Percentiles rank a stretch among this genome's conserved stretches.
phyloP scores from a whole-genome alignment of 2,888 invertebrate species.

The Ptilodon capucinus region DNA sequence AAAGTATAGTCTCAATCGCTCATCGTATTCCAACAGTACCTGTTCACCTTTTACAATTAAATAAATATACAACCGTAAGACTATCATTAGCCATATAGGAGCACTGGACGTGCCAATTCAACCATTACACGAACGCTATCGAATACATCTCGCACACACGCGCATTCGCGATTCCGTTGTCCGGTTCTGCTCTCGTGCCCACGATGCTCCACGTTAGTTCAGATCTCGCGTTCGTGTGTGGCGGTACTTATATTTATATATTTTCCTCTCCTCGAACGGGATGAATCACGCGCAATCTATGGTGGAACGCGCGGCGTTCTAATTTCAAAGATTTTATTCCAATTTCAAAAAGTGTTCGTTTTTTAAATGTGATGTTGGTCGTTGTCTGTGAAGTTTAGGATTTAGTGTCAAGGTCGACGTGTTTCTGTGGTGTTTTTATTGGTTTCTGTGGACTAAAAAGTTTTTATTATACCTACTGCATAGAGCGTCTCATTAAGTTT shows the following conservation, averaged over 20 bases:
- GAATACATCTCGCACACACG: conserved; percentile 15
- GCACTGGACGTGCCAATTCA: conserved; percentile 25
- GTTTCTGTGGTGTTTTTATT: not conserved
- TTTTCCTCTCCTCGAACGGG: conserved; percentile 57
- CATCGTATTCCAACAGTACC: not conserved
- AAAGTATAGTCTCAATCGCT: no score
- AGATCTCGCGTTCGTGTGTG: conserved; percentile 29
- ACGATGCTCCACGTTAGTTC: conserved; percentile 23
- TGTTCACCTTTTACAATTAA: not conserved
- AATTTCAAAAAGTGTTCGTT: conserved; percentile 13
- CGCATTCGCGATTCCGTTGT: conserved; percentile 34
- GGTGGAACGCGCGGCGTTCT: conserved; percentile 49
- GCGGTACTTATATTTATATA: conserved; percentile 14
- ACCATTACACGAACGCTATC: conserved; percentile 27
- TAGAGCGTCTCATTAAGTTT: no score
- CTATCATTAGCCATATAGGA: conserved; percentile 8
- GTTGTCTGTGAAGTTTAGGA: not conserved
- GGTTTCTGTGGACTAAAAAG: no score
- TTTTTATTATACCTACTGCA: no score
- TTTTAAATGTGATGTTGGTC: not conserved
- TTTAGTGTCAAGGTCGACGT: not conserved
- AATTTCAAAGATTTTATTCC: conserved; percentile 30
- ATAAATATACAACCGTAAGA: not conserved
- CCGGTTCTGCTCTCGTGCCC: conserved; percentile 58
- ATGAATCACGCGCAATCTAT: conserved; percentile 72